A percentile compares a stretch with the other conserved stretches of the same genome.
phyloP scores from a whole-genome alignment of 2,888 invertebrate species.

The Cylloceria caligata region DNA sequence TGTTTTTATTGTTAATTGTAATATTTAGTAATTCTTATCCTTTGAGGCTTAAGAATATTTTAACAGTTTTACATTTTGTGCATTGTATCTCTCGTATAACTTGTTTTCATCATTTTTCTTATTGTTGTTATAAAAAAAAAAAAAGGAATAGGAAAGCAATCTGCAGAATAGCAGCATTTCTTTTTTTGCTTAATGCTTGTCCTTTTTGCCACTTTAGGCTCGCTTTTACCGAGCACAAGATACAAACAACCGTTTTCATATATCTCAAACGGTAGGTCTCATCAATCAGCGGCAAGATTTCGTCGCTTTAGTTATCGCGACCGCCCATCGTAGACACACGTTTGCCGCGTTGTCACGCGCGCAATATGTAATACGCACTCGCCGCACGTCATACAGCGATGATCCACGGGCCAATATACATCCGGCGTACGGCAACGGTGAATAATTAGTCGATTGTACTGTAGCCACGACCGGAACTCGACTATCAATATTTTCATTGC shows the following conservation, averaged over 20 bases:
- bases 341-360: background rate
- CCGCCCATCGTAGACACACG: slow-evolving; percentile 49
- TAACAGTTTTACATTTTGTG: too few relatives aligned
- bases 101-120: too few relatives aligned
- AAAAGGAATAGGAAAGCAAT: background rate
- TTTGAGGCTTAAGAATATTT: too few relatives aligned
- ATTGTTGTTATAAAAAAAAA: too few relatives aligned
- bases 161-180: background rate
- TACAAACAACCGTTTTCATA: background rate
- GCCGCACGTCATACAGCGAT: background rate
- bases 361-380: background rate
- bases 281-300: slow-evolving; percentile 58
- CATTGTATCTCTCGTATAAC: too few relatives aligned
- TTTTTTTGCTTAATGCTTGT: background rate
- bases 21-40: too few relatives aligned
- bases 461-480: slow-evolving; percentile 78
- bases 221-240: background rate
- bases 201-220: background rate
- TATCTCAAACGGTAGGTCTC: slow-evolving; percentile 44
- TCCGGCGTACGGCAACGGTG: slow-evolving; percentile 5
- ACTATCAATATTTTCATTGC: slow-evolving; percentile 83
- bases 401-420: background rate
- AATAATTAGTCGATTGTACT: slow-evolving; percentile 73
- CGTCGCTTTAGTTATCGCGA: slow-evolving; percentile 59
- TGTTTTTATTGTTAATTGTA: too few relatives aligned